These are phyloP conservation scores for Pollenia griseotomentosa DNA, from an alignment of 2,888 invertebrate species.

Conservation along the genomic window DNA sequence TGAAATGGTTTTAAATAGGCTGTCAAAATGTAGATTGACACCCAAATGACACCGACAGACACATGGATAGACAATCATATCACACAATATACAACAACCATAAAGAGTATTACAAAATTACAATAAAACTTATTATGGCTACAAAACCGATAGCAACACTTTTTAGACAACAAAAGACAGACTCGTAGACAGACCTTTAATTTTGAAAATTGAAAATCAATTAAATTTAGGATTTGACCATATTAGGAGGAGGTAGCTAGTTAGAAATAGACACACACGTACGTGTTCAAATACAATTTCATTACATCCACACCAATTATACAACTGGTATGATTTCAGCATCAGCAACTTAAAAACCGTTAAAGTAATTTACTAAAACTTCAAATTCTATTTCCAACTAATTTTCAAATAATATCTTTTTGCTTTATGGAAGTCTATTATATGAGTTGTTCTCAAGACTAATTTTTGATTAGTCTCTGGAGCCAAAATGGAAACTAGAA, in stretches of 20 bases:
- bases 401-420: conserved; percentile 39
- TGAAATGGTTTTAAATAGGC: conserved; percentile 63
- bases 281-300: neutral
- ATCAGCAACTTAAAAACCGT: conserved; percentile 30
- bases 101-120: conserved; percentile 46
- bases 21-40: conserved; percentile 72
- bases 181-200: conserved; percentile 43
- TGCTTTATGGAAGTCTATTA: conserved; percentile 54
- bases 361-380: conserved; percentile 59
- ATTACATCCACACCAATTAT: conserved; percentile 30
- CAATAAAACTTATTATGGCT: conserved; percentile 32
- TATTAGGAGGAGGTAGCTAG: conserved; percentile 50
- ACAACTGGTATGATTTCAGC: neutral
- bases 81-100: conserved; percentile 42
- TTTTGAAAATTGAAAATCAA: conserved; percentile 69
- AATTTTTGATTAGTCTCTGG: conserved; percentile 68
- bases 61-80: conserved; percentile 54
- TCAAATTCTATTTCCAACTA: conserved; percentile 51
- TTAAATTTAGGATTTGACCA: conserved; percentile 71
- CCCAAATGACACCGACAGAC: conserved; percentile 64
- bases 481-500: conserved; percentile 57
- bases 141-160: conserved; percentile 23
- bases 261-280: conserved; percentile 6
- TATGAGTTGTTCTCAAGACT: conserved; percentile 59
- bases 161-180: conserved; percentile 22